These are phyloP conservation scores for Mesocricetus auratus DNA, from an alignment of 2,113 vertebrate species.

Conservation along the genomic window DNA sequence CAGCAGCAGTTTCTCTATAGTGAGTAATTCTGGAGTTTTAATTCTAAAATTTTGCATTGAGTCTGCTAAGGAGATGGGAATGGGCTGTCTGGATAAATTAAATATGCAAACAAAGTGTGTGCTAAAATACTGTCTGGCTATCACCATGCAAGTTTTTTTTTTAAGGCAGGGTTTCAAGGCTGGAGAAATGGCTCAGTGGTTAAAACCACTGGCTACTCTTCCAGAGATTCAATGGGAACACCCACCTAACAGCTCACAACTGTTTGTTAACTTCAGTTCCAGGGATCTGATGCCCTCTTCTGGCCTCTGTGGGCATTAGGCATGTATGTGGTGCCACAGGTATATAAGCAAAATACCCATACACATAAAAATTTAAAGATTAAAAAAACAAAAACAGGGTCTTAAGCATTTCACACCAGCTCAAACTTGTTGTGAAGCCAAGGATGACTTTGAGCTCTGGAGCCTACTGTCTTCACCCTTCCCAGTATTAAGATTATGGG, in stretches of 20 bases:
- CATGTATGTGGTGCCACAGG: not conserved
- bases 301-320: not conserved
- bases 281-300: not conserved
- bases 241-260: not conserved
- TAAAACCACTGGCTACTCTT: not conserved
- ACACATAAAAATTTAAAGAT: not conserved
- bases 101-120: slow-evolving; percentile 37
- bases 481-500: not conserved
- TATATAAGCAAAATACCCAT: not conserved
- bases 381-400: not conserved
- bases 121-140: not conserved
- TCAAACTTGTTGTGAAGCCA: not conserved
- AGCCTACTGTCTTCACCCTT: not conserved
- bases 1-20: slow-evolving; percentile 34
- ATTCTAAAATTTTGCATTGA: slow-evolving; percentile 60
- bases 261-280: not conserved
- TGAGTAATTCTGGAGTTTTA: slow-evolving; percentile 25
- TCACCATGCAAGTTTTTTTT: not conserved
- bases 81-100: slow-evolving; percentile 29
- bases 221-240: not conserved
- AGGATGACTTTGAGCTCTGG: not conserved
- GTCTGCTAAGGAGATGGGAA: slow-evolving; percentile 53
- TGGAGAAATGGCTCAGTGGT: not conserved
- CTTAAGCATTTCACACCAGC: not conserved
- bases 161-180: not conserved